Percentiles rank a stretch among this genome's conserved stretches.
Conservation (phyloP, 2,113 vertebrate species). For the Cervus canadensis region DNA sequence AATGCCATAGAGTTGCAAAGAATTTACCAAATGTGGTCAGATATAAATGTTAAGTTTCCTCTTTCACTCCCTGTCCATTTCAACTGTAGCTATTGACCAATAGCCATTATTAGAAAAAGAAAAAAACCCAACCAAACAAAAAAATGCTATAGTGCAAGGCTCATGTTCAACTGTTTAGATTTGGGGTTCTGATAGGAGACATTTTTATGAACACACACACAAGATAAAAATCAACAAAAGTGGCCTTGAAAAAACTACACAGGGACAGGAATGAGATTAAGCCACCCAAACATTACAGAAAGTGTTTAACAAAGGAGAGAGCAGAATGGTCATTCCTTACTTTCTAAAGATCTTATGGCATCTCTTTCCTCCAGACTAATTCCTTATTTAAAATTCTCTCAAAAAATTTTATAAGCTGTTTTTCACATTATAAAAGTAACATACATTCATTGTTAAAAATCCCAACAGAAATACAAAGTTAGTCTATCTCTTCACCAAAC, state of each 20-base stretch:
- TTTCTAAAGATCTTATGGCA: constrained; percentile 17
- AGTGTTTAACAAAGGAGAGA: neutral
- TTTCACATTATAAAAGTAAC: neutral
- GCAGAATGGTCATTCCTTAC: neutral
- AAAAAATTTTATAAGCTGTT: neutral
- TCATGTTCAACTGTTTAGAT: neutral
- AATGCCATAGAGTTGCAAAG: constrained; percentile 8
- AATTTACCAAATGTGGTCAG: neutral
- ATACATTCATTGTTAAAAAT: neutral
- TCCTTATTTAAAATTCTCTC: neutral
- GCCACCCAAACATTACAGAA: neutral
- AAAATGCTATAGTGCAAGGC: neutral
- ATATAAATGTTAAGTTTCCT: neutral
- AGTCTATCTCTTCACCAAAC: neutral
- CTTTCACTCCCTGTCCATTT: neutral
- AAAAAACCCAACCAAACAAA: neutral
- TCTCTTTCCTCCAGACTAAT: neutral
- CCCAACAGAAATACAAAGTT: neutral
- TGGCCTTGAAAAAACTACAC: neutral
- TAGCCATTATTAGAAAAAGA: neutral
- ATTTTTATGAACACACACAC: constrained; percentile 21
- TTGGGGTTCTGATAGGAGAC: neutral
- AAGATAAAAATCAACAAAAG: neutral
- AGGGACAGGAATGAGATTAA: neutral
- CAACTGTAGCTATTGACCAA: neutral